Conservation (phyloP, 2,113 vertebrate genomes). For the Oceanodroma tethys region DNA sequence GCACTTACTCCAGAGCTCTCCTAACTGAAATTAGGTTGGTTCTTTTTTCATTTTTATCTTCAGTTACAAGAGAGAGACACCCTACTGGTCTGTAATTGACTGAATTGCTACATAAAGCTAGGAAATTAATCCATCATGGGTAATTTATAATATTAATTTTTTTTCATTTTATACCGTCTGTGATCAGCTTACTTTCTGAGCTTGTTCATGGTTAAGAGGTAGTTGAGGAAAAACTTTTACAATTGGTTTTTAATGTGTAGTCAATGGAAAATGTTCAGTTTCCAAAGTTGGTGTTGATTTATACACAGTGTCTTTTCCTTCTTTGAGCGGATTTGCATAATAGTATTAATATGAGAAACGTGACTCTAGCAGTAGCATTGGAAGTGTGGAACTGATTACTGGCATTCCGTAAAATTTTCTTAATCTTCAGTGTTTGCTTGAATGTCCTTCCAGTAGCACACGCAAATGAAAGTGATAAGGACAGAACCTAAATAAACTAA, state of each 20-base stretch:
- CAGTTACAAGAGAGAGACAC: not conserved
- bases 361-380: not conserved
- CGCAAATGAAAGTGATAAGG: not conserved
- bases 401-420: not conserved
- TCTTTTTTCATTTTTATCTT: not conserved
- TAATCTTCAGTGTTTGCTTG: not conserved
- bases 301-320: not conserved
- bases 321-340: not conserved
- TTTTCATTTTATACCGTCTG: not conserved
- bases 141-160: not conserved
- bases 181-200: not conserved
- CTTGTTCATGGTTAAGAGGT: not conserved
- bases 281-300: not conserved
- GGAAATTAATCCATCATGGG: not conserved
- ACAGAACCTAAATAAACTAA: not conserved
- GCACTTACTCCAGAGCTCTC: not conserved
- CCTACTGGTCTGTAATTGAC: not conserved
- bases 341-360: not conserved
- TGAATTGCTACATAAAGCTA: not conserved
- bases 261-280: not conserved
- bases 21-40: not conserved
- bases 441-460: not conserved
- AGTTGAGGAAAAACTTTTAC: not conserved
- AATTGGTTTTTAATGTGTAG: not conserved
- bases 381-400: not conserved